These are phyloP conservation scores for Enteromius thamalakanensis DNA, from an alignment of 2,797 vertebrate genomes.

Conservation along the genomic window DNA sequence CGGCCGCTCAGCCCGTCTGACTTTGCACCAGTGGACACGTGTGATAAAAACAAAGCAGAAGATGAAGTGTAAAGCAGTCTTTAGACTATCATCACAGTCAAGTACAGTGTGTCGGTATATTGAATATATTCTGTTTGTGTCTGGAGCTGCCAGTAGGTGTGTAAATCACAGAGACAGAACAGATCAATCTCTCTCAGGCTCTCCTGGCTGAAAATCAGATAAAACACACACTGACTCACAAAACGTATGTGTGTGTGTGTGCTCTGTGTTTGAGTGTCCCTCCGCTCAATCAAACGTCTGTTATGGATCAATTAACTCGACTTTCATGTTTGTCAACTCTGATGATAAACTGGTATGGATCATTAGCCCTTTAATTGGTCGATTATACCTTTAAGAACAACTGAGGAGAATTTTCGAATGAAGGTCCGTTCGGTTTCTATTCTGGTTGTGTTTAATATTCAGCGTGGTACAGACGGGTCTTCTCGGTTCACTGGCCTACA, in stretches of 20 bases:
- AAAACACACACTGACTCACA: conserved; percentile 26
- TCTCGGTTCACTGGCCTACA: conserved; percentile 41
- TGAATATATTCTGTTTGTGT: conserved; percentile 22
- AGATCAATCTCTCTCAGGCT: conserved; percentile 4
- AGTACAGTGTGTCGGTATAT: conserved; percentile 22
- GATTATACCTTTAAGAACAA: conserved; percentile 22
- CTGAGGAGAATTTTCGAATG: neutral
- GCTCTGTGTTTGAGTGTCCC: neutral
- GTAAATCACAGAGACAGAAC: conserved; percentile 18
- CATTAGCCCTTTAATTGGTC: conserved; percentile 36
- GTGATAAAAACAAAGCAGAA: conserved; percentile 32
- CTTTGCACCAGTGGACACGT: conserved; percentile 52
- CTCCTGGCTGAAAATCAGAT: conserved; percentile 16
- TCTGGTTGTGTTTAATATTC: conserved; percentile 28
- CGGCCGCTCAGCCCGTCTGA: conserved; percentile 7
- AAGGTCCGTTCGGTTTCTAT: conserved; percentile 17
- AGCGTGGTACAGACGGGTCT: neutral
- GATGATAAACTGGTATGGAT: conserved; percentile 18
- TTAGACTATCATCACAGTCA: conserved; percentile 19
- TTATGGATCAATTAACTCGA: conserved; percentile 42
- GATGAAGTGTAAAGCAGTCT: conserved; percentile 34
- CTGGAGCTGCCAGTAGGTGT: conserved; percentile 26
- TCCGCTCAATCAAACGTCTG: conserved; percentile 3
- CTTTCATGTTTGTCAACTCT: conserved; percentile 45
- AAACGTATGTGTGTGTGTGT: neutral